phyloP scores from a whole-genome alignment of 2,888 invertebrate genomes.

The Drosophila anomalipes region DNA sequence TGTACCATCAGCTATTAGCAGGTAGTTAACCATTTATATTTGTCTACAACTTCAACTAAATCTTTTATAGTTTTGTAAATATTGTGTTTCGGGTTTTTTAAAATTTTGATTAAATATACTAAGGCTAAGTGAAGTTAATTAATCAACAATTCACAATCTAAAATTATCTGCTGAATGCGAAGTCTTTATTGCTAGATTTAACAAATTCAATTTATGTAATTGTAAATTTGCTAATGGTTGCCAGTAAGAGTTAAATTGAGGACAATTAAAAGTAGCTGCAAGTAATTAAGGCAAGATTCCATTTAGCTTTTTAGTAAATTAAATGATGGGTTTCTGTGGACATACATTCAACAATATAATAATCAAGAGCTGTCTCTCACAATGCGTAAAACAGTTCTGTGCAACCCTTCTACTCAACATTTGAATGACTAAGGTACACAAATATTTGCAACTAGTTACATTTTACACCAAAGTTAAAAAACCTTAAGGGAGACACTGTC shows the following conservation, averaged over 20 bases:
- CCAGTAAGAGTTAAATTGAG: neutral
- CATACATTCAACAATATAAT: neutral
- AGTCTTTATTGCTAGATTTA: neutral
- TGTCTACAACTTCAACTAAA: neutral
- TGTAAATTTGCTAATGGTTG: neutral
- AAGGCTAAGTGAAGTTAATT: neutral
- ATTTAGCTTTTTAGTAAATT: neutral
- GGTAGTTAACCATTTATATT: conserved; percentile 22
- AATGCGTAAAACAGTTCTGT: neutral
- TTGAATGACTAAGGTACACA: neutral
- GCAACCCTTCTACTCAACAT: neutral
- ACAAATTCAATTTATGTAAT: neutral
- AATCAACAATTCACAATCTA: neutral
- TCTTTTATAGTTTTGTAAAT: neutral
- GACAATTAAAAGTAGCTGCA: neutral
- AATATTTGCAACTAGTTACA: conserved; percentile 7
- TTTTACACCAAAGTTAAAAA: neutral
- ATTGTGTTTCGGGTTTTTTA: neutral
- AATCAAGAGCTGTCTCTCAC: neutral
- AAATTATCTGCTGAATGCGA: neutral
- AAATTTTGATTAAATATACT: neutral
- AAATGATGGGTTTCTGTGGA: neutral
- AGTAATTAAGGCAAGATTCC: neutral
- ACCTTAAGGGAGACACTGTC: conserved; percentile 18
- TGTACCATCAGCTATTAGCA: neutral